Conservation (phyloP, 2,797 vertebrate species). For the Acrocephalus scirpaceus region DNA sequence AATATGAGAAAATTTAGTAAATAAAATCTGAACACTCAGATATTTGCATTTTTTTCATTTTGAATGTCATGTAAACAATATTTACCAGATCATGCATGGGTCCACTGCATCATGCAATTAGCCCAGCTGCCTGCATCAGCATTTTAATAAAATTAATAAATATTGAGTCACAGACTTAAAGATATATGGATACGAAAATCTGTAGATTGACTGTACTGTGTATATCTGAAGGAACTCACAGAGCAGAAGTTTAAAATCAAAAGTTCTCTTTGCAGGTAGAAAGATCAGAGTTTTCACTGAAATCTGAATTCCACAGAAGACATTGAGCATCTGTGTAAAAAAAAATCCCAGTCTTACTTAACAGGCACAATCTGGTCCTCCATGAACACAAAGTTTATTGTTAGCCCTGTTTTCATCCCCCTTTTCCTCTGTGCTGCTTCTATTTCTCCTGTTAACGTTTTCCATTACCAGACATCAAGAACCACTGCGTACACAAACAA, state of each 20-base stretch:
- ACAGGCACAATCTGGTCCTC: neutral
- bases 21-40: neutral
- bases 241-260: neutral
- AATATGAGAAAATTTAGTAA: neutral
- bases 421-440: neutral
- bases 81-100: neutral
- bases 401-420: neutral
- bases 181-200: neutral
- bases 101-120: neutral
- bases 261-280: neutral
- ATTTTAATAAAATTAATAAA: neutral
- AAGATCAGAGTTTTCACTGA: neutral
- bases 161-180: neutral
- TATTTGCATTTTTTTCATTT: neutral
- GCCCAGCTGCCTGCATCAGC: neutral
- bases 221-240: neutral
- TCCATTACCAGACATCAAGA: neutral
- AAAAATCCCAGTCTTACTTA: neutral
- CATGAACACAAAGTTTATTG: neutral
- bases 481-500: neutral
- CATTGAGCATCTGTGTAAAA: neutral
- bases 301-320: neutral
- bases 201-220: neutral
- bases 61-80: neutral
- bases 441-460: neutral